Base-by-base conservation (phyloP, 2,797 vertebrate species). In the Anniella stebbinsi region DNA sequence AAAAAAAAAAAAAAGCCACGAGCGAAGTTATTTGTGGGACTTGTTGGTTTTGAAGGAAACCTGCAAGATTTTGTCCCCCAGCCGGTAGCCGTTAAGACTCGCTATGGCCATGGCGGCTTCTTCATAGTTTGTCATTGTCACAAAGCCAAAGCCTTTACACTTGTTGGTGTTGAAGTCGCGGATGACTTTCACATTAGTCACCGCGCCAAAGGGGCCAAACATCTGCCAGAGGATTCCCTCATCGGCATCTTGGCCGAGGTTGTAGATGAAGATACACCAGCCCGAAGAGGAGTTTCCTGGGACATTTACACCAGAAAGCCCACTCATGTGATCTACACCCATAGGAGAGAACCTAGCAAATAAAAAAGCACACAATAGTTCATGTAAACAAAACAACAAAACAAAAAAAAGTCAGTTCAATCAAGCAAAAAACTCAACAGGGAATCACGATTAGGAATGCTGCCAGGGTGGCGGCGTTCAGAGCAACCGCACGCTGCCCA, bases 1-100 rank as follows among this genome's bases (percentile, higher is more conserved):
- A 98, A 97, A 96, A 96, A 70, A 57, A 51, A 36, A 23, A 41
- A 41, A 67, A 70, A 87, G 83, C 85, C 97, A 96, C 92, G 96
- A 97, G 96, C 96, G 82, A 96, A 97, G 98, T 98, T 99, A 99
- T 98, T 99, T 99, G 98, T 99, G 99, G 95, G 98, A 98, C 97
- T 99, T 99, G 98, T 98, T 99, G 96, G 99, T 99, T 98, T 99
- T 99, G 97, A 99, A 99, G 97, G 99, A 99, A 98, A 99, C 99
- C 98, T 99, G 99, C 96, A 99, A 98, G 95, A 99, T 98, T 97
- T 99, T 99, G 98, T 99, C 99, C 96, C 99, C 99, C 84, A 99
- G 98, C 97, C 99, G 98, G 97, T 99, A 99, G 97, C 99, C 99
- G 69, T 99, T 99, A 96, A 99, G 98, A 97, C 99, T 99, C 93